Evolutionary conservation across 2,888 invertebrate species (phyloP), one percentile per base, ranked within the genome.

Genomic region (Aphidoletes aphidimyza): DNA sequence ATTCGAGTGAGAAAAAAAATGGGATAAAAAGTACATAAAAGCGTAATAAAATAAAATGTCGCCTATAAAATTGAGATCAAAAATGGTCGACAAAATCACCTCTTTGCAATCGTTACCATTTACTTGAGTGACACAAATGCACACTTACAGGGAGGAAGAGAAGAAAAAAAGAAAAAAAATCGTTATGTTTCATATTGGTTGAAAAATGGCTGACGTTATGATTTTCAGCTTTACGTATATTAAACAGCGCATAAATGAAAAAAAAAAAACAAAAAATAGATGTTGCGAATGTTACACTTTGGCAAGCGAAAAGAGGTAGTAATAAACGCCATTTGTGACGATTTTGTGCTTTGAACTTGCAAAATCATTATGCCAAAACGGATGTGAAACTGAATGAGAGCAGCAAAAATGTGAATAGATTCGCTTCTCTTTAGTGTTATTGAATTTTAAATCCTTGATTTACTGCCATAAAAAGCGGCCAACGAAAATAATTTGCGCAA

Each of bases 41-140:
- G 11, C 30, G 37, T 81, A 81, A 81, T 81, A 81, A 81, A 81
- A 81, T 81, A 81, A 81, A 81, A 37, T 81, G 81, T 81, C 81
- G 14, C 37, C 81, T n/a, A 37, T 37, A 81, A 81, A 81, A 37
- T 2, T 37, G 37, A 81, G 22, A 19, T 22, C n/a, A 17, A 81
- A 81, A 81, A 81, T 36, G 22, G 37, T 37, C 37, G 81, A 81
- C 81, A 81, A 81, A 81, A 81, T 81, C 81, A 81, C 37, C 81
- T 81, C 37, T 81, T 37, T 37, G 78, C 78, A 36, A 78, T 36
- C 36, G 36, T 59, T 30, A 34, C 69, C 6, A 36, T 30, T 34
- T 8, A 69, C 34, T 69, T 19, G 0, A 69, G 17, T n/a, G 69
- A 36, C 69, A 69, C 69, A 30, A 34, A 34, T 69, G 30, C 69